A percentile compares a stretch with the other conserved stretches of the same genome.
Conservation (phyloP, 2,888 invertebrate species). For the Polydesmus complanatus region DNA sequence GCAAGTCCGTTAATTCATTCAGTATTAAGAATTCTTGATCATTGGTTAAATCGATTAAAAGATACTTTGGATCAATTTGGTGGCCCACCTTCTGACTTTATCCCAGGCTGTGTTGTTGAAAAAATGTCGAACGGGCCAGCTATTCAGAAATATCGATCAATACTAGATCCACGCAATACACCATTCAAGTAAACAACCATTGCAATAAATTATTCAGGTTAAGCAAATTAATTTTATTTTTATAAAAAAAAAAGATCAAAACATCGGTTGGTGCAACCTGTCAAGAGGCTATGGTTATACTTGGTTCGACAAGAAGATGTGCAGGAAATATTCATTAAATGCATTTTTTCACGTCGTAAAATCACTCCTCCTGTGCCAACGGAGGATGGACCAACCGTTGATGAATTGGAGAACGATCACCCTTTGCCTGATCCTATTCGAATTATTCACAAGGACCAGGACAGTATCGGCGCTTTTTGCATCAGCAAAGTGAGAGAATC, state of each 20-base stretch:
- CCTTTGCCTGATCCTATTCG: constrained; percentile 64
- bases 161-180: constrained; percentile 84
- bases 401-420: constrained; percentile 28
- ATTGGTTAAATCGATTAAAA: constrained; percentile 72
- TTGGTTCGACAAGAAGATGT: constrained; percentile 82
- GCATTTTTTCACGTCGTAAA: constrained; percentile 64
- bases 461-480: constrained; percentile 93
- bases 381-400: constrained; percentile 18
- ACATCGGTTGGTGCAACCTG: constrained; percentile 29
- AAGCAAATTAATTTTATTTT: background rate
- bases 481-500: constrained; percentile 66
- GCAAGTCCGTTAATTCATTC: constrained; percentile 87
- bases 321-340: constrained; percentile 87
- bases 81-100: constrained; percentile 70
- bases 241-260: constrained; percentile 17
- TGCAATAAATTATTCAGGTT: background rate
- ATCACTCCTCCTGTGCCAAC: background rate
- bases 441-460: constrained; percentile 97
- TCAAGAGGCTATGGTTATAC: constrained; percentile 73
- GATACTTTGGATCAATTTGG: constrained; percentile 60
- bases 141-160: constrained; percentile 79
- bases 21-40: constrained; percentile 64
- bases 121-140: constrained; percentile 49
- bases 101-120: constrained; percentile 80
- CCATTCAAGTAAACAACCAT: constrained; percentile 75